Evolutionary conservation across 2,888 invertebrate species (phyloP), one percentile per base, ranked within the genome.

Genomic region (Coelopa pilipes): DNA sequence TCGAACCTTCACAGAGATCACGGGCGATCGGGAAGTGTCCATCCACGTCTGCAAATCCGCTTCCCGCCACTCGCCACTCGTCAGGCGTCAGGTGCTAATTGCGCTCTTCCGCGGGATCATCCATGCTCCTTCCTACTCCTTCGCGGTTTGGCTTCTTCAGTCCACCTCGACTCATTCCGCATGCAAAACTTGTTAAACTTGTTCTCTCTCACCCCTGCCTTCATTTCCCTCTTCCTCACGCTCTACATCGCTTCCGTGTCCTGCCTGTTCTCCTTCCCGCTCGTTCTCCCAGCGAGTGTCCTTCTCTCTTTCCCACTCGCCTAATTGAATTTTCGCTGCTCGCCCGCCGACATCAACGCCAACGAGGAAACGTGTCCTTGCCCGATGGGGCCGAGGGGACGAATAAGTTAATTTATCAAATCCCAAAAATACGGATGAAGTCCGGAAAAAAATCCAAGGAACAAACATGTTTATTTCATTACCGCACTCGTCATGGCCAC

Each of bases 381-480:
- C 17, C 34, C n/a, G 53, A 49, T 24, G 53, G 19, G 55, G 67
- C 46, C 24, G 13, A 1, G 7, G n/a, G 12, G 13, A 21, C 10
- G 60, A 70, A 70, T 21, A 70, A 47, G 59, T 47, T 59, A 45
- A 70, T 59, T 70, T 59, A 57, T 70, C 69, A 70, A 70, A 47
- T 46, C 17, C 66, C 47, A 12, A 49, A 21, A 19, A 17, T 49
- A 49, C 47, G 21, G n/a, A 47, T 49, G 19, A 47, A 49, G 17
- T 13, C 21, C 47, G 21, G 17, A 9, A 15, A 70, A 45, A n/a
- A 59, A 59, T 46, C 19, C 24, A 70, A 60, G 13, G 60, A 49
- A 49, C 47, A 76, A 80, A 80, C 79, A 80, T 80, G 80, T 79
- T 79, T 80, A 79, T 80, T 79, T 80, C 80, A 80, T 80, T 80